phyloP scores from a whole-genome alignment of 2,113 vertebrate genomes.

The Hemicordylus capensis region DNA sequence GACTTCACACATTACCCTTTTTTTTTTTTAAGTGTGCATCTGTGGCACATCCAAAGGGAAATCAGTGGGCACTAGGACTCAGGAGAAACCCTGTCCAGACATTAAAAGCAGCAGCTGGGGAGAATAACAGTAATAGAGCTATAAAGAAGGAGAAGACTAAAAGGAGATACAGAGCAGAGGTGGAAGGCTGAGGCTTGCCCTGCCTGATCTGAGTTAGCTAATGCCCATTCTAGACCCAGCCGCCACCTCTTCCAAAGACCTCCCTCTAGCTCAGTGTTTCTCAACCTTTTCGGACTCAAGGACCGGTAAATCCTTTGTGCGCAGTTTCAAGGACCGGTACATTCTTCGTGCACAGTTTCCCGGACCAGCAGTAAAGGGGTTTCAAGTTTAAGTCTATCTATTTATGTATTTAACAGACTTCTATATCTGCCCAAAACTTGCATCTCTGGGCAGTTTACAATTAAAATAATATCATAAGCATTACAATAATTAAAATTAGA shows the following conservation, averaged over 20 bases:
- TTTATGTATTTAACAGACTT: too few species aligned
- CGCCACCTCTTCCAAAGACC: background rate
- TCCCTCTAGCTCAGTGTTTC: too few species aligned
- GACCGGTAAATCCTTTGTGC: too few species aligned
- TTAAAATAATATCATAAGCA: too few species aligned
- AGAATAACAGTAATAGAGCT: background rate
- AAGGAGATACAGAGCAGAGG: background rate
- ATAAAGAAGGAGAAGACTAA: background rate
- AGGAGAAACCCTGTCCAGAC: background rate
- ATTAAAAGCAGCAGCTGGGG: background rate
- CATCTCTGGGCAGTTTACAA: too few species aligned
- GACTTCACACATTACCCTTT: background rate
- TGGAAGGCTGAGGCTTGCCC: background rate
- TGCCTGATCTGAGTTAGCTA: background rate
- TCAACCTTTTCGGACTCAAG: too few species aligned
- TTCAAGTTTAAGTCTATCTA: too few species aligned
- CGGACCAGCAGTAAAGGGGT: too few species aligned
- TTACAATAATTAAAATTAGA: too few species aligned
- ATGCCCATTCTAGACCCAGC: background rate
- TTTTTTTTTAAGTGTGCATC: background rate
- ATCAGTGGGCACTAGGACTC: background rate
- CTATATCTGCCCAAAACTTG: too few species aligned
- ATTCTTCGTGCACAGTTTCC: too few species aligned
- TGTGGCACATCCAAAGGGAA: background rate
- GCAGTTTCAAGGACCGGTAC: too few species aligned